phyloP scores from a whole-genome alignment of 1,140 invertebrate species.

The Phymastichus coffea region DNA sequence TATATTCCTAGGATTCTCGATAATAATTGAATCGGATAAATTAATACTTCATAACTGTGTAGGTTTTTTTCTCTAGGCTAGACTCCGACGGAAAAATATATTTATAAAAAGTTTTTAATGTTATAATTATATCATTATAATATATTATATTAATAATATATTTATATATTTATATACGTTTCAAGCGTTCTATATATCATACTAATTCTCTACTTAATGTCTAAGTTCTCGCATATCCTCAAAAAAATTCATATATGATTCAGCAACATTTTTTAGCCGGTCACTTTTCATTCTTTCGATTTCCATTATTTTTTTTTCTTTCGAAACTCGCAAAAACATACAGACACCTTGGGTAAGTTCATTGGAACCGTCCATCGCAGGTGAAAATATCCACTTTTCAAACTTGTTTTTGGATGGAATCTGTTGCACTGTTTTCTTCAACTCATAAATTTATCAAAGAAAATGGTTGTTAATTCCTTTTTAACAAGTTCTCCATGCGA shows the following conservation, averaged over 20 bases:
- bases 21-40: constrained; percentile 55
- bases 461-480: too few relatives aligned
- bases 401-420: constrained; percentile 53
- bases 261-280: constrained; percentile 6
- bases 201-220: constrained; percentile 45
- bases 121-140: constrained; percentile 44
- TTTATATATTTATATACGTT: constrained; percentile 44
- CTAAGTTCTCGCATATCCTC: constrained; percentile 32
- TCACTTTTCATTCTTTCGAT: background rate
- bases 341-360: constrained; percentile 30
- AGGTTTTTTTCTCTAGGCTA: constrained; percentile 51
- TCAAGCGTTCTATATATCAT: constrained; percentile 50
- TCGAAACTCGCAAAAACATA: constrained; percentile 34
- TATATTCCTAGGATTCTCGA: constrained; percentile 46
- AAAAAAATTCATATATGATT: constrained; percentile 23
- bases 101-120: constrained; percentile 59
- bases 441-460: too few relatives aligned
- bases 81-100: constrained; percentile 59
- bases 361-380: constrained; percentile 42
- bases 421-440: constrained; percentile 34
- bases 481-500: too few relatives aligned
- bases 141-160: constrained; percentile 15
- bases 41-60: constrained; percentile 53
- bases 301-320: background rate
- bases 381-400: constrained; percentile 27